Evolutionary conservation across 2,113 vertebrate genomes (phyloP).

Genomic region (Rhagologus leucostigma): DNA sequence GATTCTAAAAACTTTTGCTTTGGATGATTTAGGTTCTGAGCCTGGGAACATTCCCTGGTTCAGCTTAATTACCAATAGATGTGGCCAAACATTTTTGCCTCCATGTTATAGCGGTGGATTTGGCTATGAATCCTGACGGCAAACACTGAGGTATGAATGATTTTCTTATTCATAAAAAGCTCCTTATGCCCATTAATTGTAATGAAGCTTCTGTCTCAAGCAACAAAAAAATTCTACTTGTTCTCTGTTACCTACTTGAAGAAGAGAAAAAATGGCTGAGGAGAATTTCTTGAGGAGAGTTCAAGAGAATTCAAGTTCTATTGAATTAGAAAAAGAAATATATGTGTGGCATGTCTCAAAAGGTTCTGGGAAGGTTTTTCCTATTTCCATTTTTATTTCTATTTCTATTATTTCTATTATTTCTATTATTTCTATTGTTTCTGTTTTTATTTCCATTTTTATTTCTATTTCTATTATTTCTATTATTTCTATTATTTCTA

Average conservation of each 20-base stretch:
- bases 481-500: background rate
- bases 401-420: background rate
- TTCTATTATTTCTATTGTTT: background rate
- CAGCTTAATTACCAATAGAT: background rate
- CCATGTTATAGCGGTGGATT: background rate
- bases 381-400: background rate
- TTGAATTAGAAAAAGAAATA: background rate
- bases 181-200: background rate
- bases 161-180: background rate
- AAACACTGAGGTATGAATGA: background rate
- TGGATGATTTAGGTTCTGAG: background rate
- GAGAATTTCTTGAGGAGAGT: background rate
- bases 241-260: background rate
- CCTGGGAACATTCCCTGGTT: background rate
- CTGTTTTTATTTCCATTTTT: background rate
- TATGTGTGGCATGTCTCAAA: background rate
- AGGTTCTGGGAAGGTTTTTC: accelerated
- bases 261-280: background rate
- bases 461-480: background rate
- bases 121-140: background rate
- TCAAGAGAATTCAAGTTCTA: background rate
- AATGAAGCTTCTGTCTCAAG: background rate
- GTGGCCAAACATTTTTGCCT: background rate
- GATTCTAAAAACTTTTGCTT: background rate
- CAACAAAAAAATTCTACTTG: background rate